Evolutionary conservation across 1,140 invertebrate species (phyloP).

Genomic region (Leptinotarsa lineolata): DNA sequence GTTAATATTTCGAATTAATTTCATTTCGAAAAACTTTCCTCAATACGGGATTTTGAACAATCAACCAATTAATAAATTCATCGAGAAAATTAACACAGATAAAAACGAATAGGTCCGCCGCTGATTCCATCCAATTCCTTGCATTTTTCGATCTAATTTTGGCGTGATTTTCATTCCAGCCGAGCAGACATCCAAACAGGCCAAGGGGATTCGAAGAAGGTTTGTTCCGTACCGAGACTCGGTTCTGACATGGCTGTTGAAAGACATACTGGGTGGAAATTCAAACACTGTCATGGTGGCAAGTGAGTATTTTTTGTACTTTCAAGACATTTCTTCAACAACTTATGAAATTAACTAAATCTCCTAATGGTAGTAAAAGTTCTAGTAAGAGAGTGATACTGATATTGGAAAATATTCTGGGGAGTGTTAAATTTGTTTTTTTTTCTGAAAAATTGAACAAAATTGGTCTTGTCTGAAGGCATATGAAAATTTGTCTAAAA

Average conservation of each 20-base stretch:
- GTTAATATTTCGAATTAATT: no score
- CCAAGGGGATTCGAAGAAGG: constrained; percentile 62
- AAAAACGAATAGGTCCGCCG: background rate
- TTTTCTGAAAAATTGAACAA: no score
- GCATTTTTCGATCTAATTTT: constrained; percentile 25
- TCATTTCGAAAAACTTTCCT: no score
- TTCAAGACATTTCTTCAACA: background rate
- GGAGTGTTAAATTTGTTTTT: no score
- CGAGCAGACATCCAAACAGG: constrained; percentile 32
- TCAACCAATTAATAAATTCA: no score
- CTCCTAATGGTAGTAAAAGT: no score
- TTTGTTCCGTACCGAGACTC: constrained; percentile 99
- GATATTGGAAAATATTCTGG: no score
- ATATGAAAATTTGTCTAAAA: no score
- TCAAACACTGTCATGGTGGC: constrained; percentile 63
- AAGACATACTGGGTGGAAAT: constrained; percentile 62
- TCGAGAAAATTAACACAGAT: background rate
- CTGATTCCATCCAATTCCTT: background rate
- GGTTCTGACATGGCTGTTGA: constrained; percentile 93
- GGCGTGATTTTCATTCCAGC: constrained; percentile 27
- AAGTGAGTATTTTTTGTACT: constrained; percentile 55
- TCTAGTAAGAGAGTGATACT: no score
- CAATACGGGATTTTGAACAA: no score
- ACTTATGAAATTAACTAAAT: no score
- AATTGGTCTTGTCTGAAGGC: no score